Evolutionary conservation across 92 coral and sea anemone species (phyloP).

Genomic region (Paragorgia papillata): DNA sequence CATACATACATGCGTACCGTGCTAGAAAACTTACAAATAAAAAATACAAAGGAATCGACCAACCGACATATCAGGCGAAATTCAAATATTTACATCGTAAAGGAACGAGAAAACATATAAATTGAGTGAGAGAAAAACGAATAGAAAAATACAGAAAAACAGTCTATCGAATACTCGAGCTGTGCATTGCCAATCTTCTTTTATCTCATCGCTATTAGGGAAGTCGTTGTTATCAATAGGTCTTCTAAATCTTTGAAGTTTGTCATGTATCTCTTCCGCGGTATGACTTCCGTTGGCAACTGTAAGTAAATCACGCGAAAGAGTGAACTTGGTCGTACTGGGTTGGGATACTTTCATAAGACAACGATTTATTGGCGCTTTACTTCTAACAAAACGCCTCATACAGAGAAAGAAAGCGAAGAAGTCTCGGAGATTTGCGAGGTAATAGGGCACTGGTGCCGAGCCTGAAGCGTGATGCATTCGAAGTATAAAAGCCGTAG

Average conservation of each 20-base stretch:
- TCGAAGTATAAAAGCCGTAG: slow-evolving; percentile 71
- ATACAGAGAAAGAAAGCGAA: slow-evolving; percentile 76
- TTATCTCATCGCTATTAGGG: slow-evolving; percentile 24
- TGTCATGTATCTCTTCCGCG: not conserved
- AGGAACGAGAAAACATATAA: slow-evolving; percentile 53
- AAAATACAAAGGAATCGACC: too few species aligned
- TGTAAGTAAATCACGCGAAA: not conserved
- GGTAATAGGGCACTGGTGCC: slow-evolving; percentile 74
- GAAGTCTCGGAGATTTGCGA: slow-evolving; percentile 35
- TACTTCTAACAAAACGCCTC: slow-evolving; percentile 26
- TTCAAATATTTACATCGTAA: too few species aligned
- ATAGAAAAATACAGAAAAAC: slow-evolving; percentile 71
- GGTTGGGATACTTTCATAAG: too few species aligned
- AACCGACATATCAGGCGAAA: too few species aligned
- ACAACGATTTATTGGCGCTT: too few species aligned
- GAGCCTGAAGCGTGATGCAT: slow-evolving; percentile 69
- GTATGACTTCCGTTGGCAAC: too few species aligned
- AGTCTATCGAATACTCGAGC: slow-evolving; percentile 71
- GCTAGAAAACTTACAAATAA: too few species aligned
- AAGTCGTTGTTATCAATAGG: not conserved
- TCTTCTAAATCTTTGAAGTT: not conserved
- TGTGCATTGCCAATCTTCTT: slow-evolving; percentile 84
- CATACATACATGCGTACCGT: too few species aligned
- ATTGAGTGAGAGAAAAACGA: slow-evolving; percentile 61
- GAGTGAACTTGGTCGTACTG: too few species aligned